Evolutionary conservation across 2,888 invertebrate genomes (phyloP), one percentile per base, ranked within the genome.

Genomic region (Germaria angustata): DNA sequence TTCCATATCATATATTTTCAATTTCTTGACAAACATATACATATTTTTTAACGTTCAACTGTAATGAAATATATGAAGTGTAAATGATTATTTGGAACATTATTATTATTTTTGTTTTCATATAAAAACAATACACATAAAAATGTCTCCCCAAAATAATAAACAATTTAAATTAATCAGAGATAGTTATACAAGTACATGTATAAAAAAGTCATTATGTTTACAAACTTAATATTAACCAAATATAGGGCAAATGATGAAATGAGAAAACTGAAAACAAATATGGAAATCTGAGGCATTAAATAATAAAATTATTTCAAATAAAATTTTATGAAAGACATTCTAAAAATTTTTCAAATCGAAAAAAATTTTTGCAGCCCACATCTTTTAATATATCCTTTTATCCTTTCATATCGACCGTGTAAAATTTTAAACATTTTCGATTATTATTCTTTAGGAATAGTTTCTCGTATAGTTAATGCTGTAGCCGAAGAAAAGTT

Each of bases 61-160:
- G 28, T 15, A 61, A 39, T 46, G 28, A 71, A 78, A 65, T 39
- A 57, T 28, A 78, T 71, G 65, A 71, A 49, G 63, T 78, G 71
- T 78, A 65, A 78, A 71, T 71, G 63, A 71, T 49, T 78, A 36
- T 57, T 49, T 46, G 46, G 24, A 44, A 17, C 20, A 13, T 68
- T 59, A 13, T 51, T 66, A 28, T 51, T 41, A n/a, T 28, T 28
- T 28, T 28, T 3, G 6, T 34, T 39, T 28, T 22, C 1, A 15
- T 13, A 22, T 13, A 28, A 34, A 17, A 34, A 17, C 8, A 34
- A 36, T n/a, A 65, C 15, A 7, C 20, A 53, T 11, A 41, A 51
- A 22, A 20, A n/a, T 61, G 41, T 65, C 44, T 6, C 8, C 34
- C 46, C 15, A 66, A 66, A 66, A 41, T 36, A 36, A 57, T 61